A percentile compares a stretch with the other conserved stretches of the same genome.
These are phyloP conservation scores for Danio aesculapii DNA, from an alignment of 2,797 vertebrate genomes.

Conservation along the genomic window DNA sequence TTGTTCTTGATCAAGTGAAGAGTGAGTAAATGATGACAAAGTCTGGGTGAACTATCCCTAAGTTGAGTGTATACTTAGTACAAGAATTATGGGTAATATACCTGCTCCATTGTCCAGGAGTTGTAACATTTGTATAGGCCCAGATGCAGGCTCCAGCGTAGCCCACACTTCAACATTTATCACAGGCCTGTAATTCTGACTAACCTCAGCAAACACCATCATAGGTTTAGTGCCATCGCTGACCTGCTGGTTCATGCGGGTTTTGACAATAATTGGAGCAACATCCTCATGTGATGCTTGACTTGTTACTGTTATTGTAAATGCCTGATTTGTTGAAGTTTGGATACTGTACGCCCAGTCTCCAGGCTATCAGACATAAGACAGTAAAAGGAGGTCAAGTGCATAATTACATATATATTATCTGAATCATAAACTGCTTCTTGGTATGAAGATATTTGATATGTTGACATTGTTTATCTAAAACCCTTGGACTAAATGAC, in stretches of 20 bases:
- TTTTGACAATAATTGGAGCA: slow-evolving; percentile 70
- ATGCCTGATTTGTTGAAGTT: slow-evolving; percentile 65
- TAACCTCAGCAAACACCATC: slow-evolving; percentile 74
- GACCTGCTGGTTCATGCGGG: slow-evolving; percentile 62
- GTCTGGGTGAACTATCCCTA: too few species aligned
- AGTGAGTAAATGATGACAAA: too few species aligned
- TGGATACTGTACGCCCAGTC: slow-evolving; percentile 71
- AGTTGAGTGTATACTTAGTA: neutral
- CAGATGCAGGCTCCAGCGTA: slow-evolving; percentile 66
- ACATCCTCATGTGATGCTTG: slow-evolving; percentile 63
- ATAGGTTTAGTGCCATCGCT: slow-evolving; percentile 66
- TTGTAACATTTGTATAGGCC: slow-evolving; percentile 54
- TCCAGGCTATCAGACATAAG: slow-evolving; percentile 66
- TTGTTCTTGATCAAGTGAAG: too few species aligned
- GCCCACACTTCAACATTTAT: slow-evolving; percentile 72
- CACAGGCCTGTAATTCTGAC: slow-evolving; percentile 71
- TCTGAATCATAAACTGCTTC: neutral
- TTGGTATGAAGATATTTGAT: neutral
- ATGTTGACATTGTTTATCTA: neutral
- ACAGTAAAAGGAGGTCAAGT: neutral
- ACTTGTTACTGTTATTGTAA: slow-evolving; percentile 75
- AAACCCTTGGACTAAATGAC: neutral
- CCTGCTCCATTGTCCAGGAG: slow-evolving; percentile 78
- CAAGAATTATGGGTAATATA: slow-evolving; percentile 47
- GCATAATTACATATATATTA: too few species aligned